These are phyloP conservation scores for Zaprionus camerounensis DNA, from an alignment of 1,140 invertebrate genomes.

Conservation along the genomic window DNA sequence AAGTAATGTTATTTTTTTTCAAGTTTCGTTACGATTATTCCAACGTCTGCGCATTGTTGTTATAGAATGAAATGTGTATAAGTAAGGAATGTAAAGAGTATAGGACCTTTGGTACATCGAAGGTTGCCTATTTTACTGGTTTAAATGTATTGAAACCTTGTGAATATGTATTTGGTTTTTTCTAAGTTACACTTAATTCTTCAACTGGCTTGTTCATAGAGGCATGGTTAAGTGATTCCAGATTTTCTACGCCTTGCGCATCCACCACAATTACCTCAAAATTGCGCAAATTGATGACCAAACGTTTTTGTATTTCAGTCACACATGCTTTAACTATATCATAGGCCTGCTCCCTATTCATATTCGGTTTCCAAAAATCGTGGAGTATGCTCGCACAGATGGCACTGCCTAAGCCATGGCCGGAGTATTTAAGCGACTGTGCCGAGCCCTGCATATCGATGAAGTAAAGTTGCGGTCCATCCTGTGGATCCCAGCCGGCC, in stretches of 20 bases:
- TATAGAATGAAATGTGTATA: too few relatives aligned
- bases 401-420: constrained; percentile 96
- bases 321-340: constrained; percentile 93
- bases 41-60: too few relatives aligned
- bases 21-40: too few relatives aligned
- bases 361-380: constrained; percentile 91
- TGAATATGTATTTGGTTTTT: neutral
- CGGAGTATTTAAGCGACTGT: constrained; percentile 93
- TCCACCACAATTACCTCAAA: constrained; percentile 94
- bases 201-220: neutral
- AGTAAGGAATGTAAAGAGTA: too few relatives aligned
- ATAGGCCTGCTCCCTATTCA: constrained; percentile 91
- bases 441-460: constrained; percentile 95
- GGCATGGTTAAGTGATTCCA: neutral
- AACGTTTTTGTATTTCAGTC: constrained; percentile 92
- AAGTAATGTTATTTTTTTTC: too few relatives aligned
- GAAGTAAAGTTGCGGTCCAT: constrained; percentile 89
- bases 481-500: constrained; percentile 89
- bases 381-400: constrained; percentile 95
- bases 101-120: too few relatives aligned
- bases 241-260: constrained; percentile 88
- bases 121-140: too few relatives aligned
- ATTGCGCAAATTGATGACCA: constrained; percentile 94
- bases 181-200: neutral
- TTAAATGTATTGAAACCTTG: neutral